Evolutionary conservation across 2,888 invertebrate species (phyloP), one percentile per base, ranked within the genome.

Genomic region (Folsomia candida): DNA sequence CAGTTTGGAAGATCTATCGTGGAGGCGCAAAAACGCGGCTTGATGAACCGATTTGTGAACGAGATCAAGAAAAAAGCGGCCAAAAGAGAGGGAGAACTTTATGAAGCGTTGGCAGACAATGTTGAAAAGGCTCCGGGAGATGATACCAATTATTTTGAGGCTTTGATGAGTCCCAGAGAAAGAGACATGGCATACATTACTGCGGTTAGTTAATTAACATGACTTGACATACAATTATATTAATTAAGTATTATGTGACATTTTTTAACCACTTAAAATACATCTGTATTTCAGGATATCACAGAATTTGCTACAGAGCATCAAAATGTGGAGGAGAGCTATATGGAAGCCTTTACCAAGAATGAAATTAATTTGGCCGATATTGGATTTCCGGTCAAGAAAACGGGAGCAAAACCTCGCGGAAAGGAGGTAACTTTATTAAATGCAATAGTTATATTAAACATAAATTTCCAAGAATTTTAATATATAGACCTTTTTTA

Each of bases 281-380:
- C 37, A 14, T 37, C 37, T 37, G n/a, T n/a, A n/a, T n/a, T n/a
- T n/a, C n/a, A 37, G 37, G 37, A 54, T 22, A 54, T 54, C 20
- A 54, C 66, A 11, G 72, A 75, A 20, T 58, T 64, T 22, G 70
- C 73, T 6, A 66, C 60, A 25, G 75, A 75, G 18, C 71, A 71
- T 57, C 22, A 65, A n/a, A 69, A 71, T 37, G 69, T 73, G 1
- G 62, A 70, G n/a, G 67, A 64, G 37, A 67, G 22, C 9, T 75
- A 68, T 57, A 59, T 51, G 1, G 73, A 69, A 20, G 70, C 70
- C 11, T 75, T 73, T 28, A n/a, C 24, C n/a, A 68, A 69, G 22
- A 73, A 75, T 61, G 73, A 71, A 18, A 73, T 75, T n/a, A 63
- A 67, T 59, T 29, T 75, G 29, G 71, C 69, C 11, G 75, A 75